phyloP scores from a whole-genome alignment of 2,797 vertebrate genomes.

The Melanotaenia maccullochi region DNA sequence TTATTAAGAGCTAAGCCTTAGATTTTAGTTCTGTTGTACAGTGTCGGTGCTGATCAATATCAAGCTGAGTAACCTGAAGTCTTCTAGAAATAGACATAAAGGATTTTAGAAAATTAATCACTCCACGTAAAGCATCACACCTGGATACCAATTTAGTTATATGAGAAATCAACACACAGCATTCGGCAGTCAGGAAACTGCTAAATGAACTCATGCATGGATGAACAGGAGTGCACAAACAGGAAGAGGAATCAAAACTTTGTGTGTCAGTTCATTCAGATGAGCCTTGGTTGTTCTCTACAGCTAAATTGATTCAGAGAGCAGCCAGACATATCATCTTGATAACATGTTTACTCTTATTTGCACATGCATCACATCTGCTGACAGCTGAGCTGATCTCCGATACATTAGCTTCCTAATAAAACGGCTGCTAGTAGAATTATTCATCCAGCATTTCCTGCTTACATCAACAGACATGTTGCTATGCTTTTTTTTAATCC shows the following conservation, averaged over 20 bases:
- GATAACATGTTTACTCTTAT: conserved; percentile 50
- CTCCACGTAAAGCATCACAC: neutral
- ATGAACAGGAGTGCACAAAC: conserved; percentile 4
- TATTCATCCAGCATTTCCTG: conserved; percentile 29
- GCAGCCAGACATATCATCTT: conserved; percentile 22
- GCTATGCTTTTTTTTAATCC: conserved; percentile 2
- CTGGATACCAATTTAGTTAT: conserved; percentile 2
- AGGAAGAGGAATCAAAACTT: conserved; percentile 6
- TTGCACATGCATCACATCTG: conserved; percentile 54
- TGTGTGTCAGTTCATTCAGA: conserved; percentile 1
- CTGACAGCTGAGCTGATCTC: conserved; percentile 37
- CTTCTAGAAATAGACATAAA: conserved; percentile 1
- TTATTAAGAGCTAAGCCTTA: conserved; percentile 31
- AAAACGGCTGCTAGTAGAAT: conserved; percentile 42
- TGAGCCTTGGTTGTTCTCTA: conserved; percentile 5
- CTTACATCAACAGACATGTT: conserved; percentile 13
- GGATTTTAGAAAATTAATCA: conserved; percentile 1
- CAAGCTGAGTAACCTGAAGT: neutral
- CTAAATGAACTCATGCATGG: conserved; percentile 11
- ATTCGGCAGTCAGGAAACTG: conserved; percentile 2
- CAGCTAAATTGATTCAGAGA: conserved; percentile 28
- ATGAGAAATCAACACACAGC: conserved; percentile 7
- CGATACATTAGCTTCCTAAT: conserved; percentile 28
- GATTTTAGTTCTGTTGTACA: conserved; percentile 18
- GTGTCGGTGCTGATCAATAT: conserved; percentile 5